Evolutionary conservation across 2,113 vertebrate genomes (phyloP), one percentile per base, ranked within the genome.

Genomic region (Myodes glareolus): DNA sequence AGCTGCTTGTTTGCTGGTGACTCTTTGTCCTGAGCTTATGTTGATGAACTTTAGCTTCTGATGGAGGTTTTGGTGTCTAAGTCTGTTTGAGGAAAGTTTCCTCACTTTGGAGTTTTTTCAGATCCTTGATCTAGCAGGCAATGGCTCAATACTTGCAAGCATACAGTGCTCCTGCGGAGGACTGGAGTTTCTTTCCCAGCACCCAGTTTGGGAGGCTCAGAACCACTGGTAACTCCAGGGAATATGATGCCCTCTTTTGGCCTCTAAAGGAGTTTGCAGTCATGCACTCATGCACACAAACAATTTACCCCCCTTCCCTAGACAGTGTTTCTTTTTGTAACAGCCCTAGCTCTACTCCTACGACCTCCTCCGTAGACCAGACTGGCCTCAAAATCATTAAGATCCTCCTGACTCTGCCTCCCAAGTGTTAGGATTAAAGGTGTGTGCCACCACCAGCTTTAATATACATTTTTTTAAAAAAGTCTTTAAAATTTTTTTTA

Each of bases 1-100:
- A 55, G 33, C 1, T 25, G 21, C 2, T 47, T 42, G 50, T 16
- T 2, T 2, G 3, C 4, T 0, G 3, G 0, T 1, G 9, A 16
- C 1, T 5, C 17, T 92, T 31, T 16, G 2, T 3, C 19, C 61
- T 17, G 19, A 17, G 2, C 16, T 67, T 16, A 27, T 1, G 33
- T 17, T 23, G 16, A 42, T 47, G 82, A 47, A 29, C 12, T 23
- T 27, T 36, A 5, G 42, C 68, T 84, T 50, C 23, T 65, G 77
- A 23, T 77, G 31, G 25, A 73, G 36, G 23, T 58, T 55, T 88
- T n/a, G 12, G 23, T 72, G 50, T 73, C 47, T 70, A 12, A 73
- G 13, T 39, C 27, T 72, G 33, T 58, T 75, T 67, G 29, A 86
- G 39, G 42, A 33, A 45, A 33, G 47, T 55, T 50, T 88, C 36